A percentile compares a stretch with the other conserved stretches of the same genome.
These are phyloP conservation scores for Cottus gobio DNA, from an alignment of 2,113 vertebrate species.

Conservation along the genomic window DNA sequence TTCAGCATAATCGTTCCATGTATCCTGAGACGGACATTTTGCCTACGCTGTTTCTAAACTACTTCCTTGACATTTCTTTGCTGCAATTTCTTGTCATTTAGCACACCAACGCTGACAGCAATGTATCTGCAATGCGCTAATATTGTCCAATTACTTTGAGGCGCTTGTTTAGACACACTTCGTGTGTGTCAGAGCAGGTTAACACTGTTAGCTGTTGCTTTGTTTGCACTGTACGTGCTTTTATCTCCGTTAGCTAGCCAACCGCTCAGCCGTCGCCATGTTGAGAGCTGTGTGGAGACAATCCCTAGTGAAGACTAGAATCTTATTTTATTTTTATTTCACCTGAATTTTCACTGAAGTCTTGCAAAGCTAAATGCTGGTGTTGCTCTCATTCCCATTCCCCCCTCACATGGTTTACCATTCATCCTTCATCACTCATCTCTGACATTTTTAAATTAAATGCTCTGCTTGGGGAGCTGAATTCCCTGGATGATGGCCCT, in stretches of 20 bases:
- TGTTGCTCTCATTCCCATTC: slow-evolving; percentile 43
- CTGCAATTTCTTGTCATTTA: neutral
- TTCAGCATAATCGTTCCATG: neutral
- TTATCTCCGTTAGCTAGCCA: neutral
- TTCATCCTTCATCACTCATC: slow-evolving; percentile 74
- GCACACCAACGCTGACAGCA: neutral
- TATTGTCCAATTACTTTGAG: neutral
- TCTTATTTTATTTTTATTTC: too few relatives aligned
- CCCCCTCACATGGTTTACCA: slow-evolving; percentile 45
- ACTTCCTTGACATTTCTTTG: neutral
- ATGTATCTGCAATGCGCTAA: neutral
- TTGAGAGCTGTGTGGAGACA: neutral
- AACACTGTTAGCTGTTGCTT: neutral
- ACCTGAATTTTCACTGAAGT: too few relatives aligned
- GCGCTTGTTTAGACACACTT: too few relatives aligned
- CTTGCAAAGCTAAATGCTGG: slow-evolving; percentile 43
- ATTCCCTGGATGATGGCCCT: slow-evolving; percentile 45
- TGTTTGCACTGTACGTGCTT: neutral
- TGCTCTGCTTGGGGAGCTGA: slow-evolving; percentile 60
- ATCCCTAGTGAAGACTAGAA: too few relatives aligned
- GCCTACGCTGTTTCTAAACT: neutral
- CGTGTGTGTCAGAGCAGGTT: neutral
- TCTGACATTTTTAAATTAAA: slow-evolving; percentile 77
- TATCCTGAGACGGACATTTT: neutral
- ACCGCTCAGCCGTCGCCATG: neutral